These are phyloP conservation scores for Euphydryas editha DNA, from an alignment of 2,888 invertebrate species.

Conservation along the genomic window DNA sequence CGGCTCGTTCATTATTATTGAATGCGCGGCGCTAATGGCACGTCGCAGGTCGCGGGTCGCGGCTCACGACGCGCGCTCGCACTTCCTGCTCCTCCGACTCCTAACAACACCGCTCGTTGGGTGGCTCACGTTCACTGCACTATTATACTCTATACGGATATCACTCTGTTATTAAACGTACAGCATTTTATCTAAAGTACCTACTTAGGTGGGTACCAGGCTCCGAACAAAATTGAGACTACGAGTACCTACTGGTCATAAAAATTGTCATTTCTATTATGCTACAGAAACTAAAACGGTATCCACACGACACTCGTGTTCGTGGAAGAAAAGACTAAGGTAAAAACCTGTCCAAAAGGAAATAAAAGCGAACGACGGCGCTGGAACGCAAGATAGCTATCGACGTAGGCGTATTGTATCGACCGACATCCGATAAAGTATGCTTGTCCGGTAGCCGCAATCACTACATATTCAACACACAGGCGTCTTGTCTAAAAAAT, in stretches of 20 bases:
- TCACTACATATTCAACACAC: constrained; percentile 47
- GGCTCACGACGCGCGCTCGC: constrained; percentile 40
- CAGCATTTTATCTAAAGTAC: not conserved
- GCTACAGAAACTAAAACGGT: constrained; percentile 15
- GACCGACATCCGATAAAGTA: constrained; percentile 66
- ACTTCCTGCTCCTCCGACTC: constrained; percentile 39
- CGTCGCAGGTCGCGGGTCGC: constrained; percentile 60
- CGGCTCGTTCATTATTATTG: constrained; percentile 83
- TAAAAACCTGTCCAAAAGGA: constrained; percentile 49
- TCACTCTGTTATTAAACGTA: constrained; percentile 11
- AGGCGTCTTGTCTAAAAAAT: constrained; percentile 58
- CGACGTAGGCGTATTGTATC: constrained; percentile 53
- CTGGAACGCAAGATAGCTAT: constrained; percentile 50
- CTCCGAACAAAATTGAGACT: constrained; percentile 14
- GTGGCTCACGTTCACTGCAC: constrained; percentile 32
- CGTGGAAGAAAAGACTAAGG: constrained; percentile 34
- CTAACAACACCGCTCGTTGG: constrained; percentile 25
- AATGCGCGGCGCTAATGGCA: constrained; percentile 80
- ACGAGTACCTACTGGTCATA: constrained; percentile 9
- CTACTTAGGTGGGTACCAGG: too few relatives aligned
- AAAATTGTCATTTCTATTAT: constrained; percentile 18
- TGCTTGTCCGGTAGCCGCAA: constrained; percentile 63
- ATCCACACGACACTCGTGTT: constrained; percentile 24
- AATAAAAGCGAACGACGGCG: constrained; percentile 52
- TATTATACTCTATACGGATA: constrained; percentile 31